These are phyloP conservation scores for Polymixis lichenea DNA, from an alignment of 2,888 invertebrate species.

Conservation along the genomic window DNA sequence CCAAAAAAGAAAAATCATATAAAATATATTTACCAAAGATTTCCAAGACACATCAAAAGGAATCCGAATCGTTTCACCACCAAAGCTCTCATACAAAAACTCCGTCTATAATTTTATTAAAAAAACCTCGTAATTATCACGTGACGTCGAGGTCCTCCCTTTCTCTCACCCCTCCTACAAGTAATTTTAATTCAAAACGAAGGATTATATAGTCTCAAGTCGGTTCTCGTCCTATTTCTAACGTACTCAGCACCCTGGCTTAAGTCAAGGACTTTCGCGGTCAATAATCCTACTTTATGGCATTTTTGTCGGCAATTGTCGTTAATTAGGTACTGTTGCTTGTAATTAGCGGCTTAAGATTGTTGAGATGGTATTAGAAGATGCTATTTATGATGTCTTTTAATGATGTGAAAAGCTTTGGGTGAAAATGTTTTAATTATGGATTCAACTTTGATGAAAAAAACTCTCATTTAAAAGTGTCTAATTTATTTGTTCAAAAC, in stretches of 20 bases:
- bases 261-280: slow-evolving; percentile 56
- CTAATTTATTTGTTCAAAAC: not conserved
- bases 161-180: slow-evolving; percentile 46
- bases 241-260: slow-evolving; percentile 52
- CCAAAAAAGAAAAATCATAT: not conserved
- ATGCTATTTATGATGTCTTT: slow-evolving; percentile 30
- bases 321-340: slow-evolving; percentile 33
- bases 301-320: slow-evolving; percentile 41
- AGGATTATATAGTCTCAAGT: slow-evolving; percentile 73
- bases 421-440: not conserved
- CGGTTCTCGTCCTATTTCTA: slow-evolving; percentile 72
- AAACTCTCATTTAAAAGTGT: not conserved
- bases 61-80: slow-evolving; percentile 22
- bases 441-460: not conserved
- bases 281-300: slow-evolving; percentile 52
- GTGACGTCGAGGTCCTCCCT: slow-evolving; percentile 37
- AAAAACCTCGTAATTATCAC: slow-evolving; percentile 64
- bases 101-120: slow-evolving; percentile 47
- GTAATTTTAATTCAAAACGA: slow-evolving; percentile 74
- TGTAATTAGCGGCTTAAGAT: slow-evolving; percentile 45
- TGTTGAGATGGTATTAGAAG: slow-evolving; percentile 36
- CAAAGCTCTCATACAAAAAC: slow-evolving; percentile 29
- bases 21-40: not conserved
- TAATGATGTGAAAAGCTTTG: not conserved
- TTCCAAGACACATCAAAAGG: slow-evolving; percentile 6